Base-by-base conservation (phyloP, 2,797 vertebrate species). In the Lepus townsendii region DNA sequence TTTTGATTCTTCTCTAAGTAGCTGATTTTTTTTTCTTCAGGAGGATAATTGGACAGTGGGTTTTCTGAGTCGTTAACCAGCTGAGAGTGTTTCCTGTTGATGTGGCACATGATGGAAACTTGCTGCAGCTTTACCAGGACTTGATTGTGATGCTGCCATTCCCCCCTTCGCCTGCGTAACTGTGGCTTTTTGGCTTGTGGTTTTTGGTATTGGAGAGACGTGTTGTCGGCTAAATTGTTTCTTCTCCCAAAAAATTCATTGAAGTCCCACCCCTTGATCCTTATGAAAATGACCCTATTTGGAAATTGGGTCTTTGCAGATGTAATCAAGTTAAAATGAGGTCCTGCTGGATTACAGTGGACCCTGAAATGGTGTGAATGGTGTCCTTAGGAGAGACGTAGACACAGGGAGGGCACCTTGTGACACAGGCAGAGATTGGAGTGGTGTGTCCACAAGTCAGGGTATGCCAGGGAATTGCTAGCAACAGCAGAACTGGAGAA, bases 1-100 rank as follows among this genome's bases (percentile, higher is more conserved):
- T 93, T 92, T 90, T 76, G 65, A 66, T 91, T 94, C 38, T 35
- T 83, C 50, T 71, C 47, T 88, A 91, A 75, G 52, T 77, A 77
- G 68, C 77, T 57, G 54, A 16, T 57, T 30, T 27, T 60, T 14
- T 85, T 77, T 22, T 7, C 42, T 73, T 57, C 22, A 66, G 42
- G 91, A 77, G 42, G 1, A 65, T 71, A 68, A 86, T 71, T 83
- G n/a, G 24, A 19, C 38, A 27, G 1, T 78, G 3, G 0, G 2
- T 93, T 93, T 89, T 78, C 71, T 75, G 73, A 96, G 19, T 9
- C 12, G 69, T 73, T 60, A 60, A 88, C 13, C n/a, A 26, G 63
- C 47, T 30, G 69, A 83, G 42, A 73, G 72, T 62, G n/a, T 60
- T 77, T 77, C 91, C 35, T 50, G 27, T 89, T 50, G n/a, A 19